These are phyloP conservation scores for Trachelus tabidus DNA, from an alignment of 2,888 invertebrate genomes.

Conservation along the genomic window DNA sequence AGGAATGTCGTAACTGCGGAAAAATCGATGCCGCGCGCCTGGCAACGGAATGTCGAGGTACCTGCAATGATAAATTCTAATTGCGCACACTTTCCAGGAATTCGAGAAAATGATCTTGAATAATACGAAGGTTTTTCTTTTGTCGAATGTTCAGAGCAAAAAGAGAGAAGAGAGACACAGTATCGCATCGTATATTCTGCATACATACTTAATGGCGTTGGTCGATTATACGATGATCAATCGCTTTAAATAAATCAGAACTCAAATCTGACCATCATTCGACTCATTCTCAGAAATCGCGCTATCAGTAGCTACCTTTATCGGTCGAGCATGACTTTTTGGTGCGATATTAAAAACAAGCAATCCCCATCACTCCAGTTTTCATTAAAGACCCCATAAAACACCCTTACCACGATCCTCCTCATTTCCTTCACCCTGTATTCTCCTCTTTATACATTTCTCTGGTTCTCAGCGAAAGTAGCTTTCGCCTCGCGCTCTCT, in stretches of 20 bases:
- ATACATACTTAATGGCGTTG: background rate
- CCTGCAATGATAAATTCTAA: conserved; percentile 29
- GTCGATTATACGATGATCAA: background rate
- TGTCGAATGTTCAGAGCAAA: background rate
- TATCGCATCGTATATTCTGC: background rate
- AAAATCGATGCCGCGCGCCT: conserved; percentile 1
- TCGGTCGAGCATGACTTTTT: background rate
- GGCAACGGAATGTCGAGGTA: conserved; percentile 25
- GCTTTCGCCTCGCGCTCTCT: background rate
- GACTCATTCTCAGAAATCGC: background rate
- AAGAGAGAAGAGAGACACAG: background rate
- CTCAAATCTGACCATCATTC: background rate
- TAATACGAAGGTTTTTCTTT: background rate
- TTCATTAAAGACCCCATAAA: background rate
- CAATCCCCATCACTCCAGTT: background rate
- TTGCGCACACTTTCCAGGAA: conserved; percentile 18
- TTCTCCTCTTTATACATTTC: background rate
- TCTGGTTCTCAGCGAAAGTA: background rate
- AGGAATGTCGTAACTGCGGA: conserved; percentile 9
- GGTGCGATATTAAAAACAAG: background rate
- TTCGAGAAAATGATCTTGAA: background rate
- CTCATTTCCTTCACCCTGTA: background rate
- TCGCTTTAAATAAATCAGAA: background rate
- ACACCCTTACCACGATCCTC: background rate
- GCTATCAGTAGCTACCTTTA: background rate